Base-by-base conservation (phyloP, 2,797 vertebrate species). In the Diplodus puntazzo region DNA sequence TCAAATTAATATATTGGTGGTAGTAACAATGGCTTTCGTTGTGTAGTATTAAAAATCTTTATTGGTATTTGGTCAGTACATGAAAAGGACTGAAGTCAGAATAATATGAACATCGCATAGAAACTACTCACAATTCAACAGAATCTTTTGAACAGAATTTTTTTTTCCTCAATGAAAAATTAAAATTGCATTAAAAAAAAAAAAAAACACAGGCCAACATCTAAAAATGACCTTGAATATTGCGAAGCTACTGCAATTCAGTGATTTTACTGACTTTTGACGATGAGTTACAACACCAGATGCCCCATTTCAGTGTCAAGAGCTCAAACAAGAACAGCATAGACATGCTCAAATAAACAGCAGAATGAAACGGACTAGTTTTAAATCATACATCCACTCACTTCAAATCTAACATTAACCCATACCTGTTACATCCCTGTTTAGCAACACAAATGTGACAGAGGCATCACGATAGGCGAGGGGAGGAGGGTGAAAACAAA, bases 31-130 rank as follows among this genome's bases (percentile, higher is more conserved):
- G 17, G 77, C 12, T 81, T 86, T 92, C 73, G 82, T 72, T 60
- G n/a, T 63, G 49, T 89, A 95, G 95, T 97, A 98, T 97, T 99
- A 98, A 98, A 99, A 98, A 92, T 95, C 95, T 99, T 99, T 99
- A 99, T 99, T 99, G 97, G 96, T 96, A 98, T 99, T 99, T 99
- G 98, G 98, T 99, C 98, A 99, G 98, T 98, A 99, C 98, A 99
- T 97, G 95, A 97, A 97, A 98, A 97, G 97, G 97, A 96, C 96
- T 97, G 96, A 96, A 97, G 96, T 98, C 97, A 98, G 96, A 97
- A 96, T 96, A 97, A 97, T 97, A 97, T 97, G 96, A 97, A 98
- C 97, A 97, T 95, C 92, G 97, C 92, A 95, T 97, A 96, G 95
- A 97, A 99, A 97, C 97, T 97, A 97, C 96, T 97, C 96, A 98